phyloP scores from a whole-genome alignment of 1,140 invertebrate genomes.

The Coelopa frigida region DNA sequence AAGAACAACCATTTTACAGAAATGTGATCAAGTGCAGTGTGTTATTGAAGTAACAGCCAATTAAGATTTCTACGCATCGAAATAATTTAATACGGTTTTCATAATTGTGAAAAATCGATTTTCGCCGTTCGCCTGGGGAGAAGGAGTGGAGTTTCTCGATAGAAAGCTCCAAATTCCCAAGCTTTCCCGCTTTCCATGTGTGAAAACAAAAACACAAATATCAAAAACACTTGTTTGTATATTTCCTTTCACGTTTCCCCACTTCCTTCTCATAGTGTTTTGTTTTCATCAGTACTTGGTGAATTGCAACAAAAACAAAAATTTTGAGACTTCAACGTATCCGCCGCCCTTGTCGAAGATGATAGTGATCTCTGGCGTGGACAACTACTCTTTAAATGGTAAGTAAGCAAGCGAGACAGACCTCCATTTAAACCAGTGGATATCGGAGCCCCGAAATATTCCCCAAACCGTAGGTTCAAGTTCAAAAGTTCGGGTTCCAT shows the following conservation, averaged over 20 bases:
- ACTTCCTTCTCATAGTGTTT: background rate
- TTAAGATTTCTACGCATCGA: background rate
- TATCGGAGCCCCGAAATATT: background rate
- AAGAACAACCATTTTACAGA: background rate
- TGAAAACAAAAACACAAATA: background rate
- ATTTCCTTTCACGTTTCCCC: background rate
- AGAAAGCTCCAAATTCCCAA: no score
- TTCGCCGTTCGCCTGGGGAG: background rate
- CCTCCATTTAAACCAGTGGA: background rate
- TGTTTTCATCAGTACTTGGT: background rate
- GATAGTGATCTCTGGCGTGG: conserved; percentile 42
- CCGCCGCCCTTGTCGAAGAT: conserved; percentile 20
- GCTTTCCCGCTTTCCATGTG: no score
- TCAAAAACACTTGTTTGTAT: background rate
- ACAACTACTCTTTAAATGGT: conserved; percentile 39
- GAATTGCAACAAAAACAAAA: background rate
- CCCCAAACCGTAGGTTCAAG: background rate
- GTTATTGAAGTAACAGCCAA: background rate
- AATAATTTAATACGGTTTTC: background rate
- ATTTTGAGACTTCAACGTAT: background rate
- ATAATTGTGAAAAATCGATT: conserved; percentile 11
- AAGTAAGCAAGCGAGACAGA: conserved; percentile 19
- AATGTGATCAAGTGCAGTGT: background rate
- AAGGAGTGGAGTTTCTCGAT: no score
- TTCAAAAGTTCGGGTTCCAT: background rate